Percentiles rank a stretch among this genome's conserved stretches.
Evolutionary conservation across 2,113 vertebrate genomes (phyloP).

Genomic region (Hyperopisus bebe): DNA sequence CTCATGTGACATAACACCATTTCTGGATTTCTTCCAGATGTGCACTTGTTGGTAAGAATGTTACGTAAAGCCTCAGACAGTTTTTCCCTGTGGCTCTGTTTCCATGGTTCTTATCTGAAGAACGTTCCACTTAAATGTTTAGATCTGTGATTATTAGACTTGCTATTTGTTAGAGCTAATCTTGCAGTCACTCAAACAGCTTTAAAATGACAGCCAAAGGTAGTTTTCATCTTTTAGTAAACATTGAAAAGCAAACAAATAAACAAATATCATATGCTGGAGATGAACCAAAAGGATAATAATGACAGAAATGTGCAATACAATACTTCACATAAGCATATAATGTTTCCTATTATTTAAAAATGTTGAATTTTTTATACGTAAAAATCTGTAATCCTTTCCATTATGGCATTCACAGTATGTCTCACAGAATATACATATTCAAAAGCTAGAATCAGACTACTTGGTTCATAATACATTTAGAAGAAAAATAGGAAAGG

Average conservation of each 20-base stretch:
- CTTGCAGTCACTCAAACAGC: background rate
- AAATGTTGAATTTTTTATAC: background rate
- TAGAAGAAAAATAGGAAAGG: background rate
- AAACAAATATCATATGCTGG: background rate
- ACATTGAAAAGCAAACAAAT: background rate
- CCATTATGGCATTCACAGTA: too few species aligned
- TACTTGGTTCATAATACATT: background rate
- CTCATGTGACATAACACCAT: background rate
- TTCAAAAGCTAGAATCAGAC: background rate
- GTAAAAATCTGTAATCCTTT: background rate
- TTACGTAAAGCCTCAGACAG: background rate
- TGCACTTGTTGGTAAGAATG: background rate
- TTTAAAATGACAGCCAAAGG: background rate
- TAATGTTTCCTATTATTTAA: background rate
- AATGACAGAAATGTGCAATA: background rate
- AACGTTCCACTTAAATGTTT: background rate
- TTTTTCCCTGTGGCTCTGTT: background rate
- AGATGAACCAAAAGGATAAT: background rate
- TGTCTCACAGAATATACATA: background rate
- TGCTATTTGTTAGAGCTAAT: background rate
- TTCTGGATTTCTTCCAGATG: background rate
- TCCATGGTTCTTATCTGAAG: background rate
- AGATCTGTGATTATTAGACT: background rate
- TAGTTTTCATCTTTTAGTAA: background rate
- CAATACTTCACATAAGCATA: background rate